These are phyloP conservation scores for Littorina saxatilis DNA, from an alignment of 1,140 invertebrate species.

Conservation along the genomic window DNA sequence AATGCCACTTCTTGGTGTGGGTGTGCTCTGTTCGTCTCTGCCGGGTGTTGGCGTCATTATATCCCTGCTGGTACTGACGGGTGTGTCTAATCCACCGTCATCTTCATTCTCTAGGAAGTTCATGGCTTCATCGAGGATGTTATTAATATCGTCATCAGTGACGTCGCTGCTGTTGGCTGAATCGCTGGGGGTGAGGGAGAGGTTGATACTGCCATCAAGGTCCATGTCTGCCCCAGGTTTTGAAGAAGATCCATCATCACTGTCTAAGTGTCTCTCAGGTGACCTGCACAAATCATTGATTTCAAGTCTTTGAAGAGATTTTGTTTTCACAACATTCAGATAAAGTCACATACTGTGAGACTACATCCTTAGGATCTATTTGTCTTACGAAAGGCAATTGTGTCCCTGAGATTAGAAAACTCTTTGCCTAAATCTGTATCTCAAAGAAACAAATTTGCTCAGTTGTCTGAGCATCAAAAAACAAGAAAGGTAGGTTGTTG, in stretches of 20 bases:
- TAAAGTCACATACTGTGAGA: too few species aligned
- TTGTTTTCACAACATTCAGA: too few species aligned
- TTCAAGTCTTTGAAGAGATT: too few species aligned
- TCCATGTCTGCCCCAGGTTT: too few species aligned
- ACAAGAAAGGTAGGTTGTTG: too few species aligned
- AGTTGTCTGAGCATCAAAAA: too few species aligned
- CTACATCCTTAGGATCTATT: too few species aligned
- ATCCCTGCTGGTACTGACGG: neutral
- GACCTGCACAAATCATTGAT: slow-evolving; percentile 55
- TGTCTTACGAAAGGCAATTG: too few species aligned
- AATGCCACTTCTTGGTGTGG: neutral
- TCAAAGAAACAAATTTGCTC: too few species aligned
- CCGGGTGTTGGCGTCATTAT: neutral
- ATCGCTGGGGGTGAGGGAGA: neutral
- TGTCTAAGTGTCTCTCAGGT: neutral
- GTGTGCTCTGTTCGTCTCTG: neutral
- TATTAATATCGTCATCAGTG: slow-evolving; percentile 46
- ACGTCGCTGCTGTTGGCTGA: slow-evolving; percentile 21
- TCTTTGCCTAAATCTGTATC: too few species aligned
- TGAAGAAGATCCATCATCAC: neutral
- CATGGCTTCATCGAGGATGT: slow-evolving; percentile 43
- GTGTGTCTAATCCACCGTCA: neutral
- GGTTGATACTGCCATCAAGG: neutral
- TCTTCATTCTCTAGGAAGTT: slow-evolving; percentile 36
- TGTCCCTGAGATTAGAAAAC: too few species aligned